Base-by-base conservation (phyloP, 2,113 vertebrate species). In the Chrysochloris asiatica region DNA sequence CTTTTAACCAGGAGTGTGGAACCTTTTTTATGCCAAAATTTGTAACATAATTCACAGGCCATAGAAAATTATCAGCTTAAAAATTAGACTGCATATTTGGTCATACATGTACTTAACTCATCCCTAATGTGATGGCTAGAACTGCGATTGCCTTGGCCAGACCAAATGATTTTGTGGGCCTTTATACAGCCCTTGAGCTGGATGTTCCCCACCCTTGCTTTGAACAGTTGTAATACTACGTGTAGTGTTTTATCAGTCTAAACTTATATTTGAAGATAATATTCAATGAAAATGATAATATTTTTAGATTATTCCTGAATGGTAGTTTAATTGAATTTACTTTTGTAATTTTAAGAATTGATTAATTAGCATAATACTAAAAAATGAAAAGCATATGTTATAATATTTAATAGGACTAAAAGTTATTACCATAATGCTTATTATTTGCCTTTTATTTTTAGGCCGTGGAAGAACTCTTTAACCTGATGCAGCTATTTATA, bases 381-480 rank as follows among this genome's bases (percentile, higher is more conserved):
- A 8, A 86, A 86, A 59, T 71, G 41, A 88, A 28, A 50, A n/a
- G 52, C 10, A 72, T 21, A 78, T 10, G 6, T 75, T 84, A 14
- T 63, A 33, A 92, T 47, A 43, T 61, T 22, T 69, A 30, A 0
- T 0, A 0, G 59, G n/a, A 0, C 69, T 48, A 16, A 65, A 83
- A 93, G 38, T n/a, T n/a, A 22, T 83, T 45, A 19, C 67, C 76
- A 8, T 94, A 87, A 73, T 90, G 77, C 63, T 56, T 86, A 13
- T 67, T n/a, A n/a, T 2, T 90, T 78, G n/a, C 48, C 83, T 94
- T 86, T 89, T 86, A 8, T 94, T 94, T 96, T 95, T 76, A 99
- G 99, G 99, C 99, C 75, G 99, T 99, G 86, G 99, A 99, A 98
- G 99, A 99, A 97, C 97, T 99, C 1, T 99, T 99, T 96, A 99